phyloP scores from a whole-genome alignment of 23 tunicate species.

The Trididemnum miniatum region DNA sequence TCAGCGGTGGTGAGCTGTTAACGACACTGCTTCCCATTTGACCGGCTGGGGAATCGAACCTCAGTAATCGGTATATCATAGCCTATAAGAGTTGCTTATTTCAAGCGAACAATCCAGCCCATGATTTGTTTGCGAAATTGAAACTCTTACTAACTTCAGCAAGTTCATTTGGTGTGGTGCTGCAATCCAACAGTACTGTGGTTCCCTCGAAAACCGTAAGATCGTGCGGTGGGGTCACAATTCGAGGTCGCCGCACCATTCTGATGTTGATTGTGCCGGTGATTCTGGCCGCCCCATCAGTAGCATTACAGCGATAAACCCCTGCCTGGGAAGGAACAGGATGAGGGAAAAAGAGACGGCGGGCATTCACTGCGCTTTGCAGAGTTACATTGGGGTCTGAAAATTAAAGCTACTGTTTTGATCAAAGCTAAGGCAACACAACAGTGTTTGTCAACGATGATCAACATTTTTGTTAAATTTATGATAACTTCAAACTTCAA shows the following conservation, averaged over 20 bases:
- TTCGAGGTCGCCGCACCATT: constrained; percentile 48
- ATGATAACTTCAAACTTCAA: no score
- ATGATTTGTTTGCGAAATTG: no score
- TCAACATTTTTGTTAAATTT: no score
- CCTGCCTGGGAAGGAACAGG: neutral
- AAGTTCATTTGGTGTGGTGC: neutral
- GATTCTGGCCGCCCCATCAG: neutral
- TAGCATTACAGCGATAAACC: constrained; percentile 23
- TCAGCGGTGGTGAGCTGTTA: no score
- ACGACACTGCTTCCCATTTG: no score
- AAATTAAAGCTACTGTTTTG: no score
- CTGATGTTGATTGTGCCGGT: constrained; percentile 13
- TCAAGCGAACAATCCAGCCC: no score
- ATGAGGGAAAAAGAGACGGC: neutral
- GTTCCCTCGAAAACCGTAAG: constrained; percentile 42
- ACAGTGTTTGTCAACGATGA: no score
- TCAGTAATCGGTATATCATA: no score
- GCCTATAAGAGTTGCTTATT: no score
- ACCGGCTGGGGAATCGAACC: no score
- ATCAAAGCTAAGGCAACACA: no score
- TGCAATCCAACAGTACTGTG: constrained; percentile 45
- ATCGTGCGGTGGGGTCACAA: constrained; percentile 41
- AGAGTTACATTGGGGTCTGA: neutral
- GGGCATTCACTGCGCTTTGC: neutral
- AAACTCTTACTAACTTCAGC: neutral